Evolutionary conservation across 1,140 invertebrate genomes (phyloP).

Genomic region (Diploscapter pachys): DNA sequence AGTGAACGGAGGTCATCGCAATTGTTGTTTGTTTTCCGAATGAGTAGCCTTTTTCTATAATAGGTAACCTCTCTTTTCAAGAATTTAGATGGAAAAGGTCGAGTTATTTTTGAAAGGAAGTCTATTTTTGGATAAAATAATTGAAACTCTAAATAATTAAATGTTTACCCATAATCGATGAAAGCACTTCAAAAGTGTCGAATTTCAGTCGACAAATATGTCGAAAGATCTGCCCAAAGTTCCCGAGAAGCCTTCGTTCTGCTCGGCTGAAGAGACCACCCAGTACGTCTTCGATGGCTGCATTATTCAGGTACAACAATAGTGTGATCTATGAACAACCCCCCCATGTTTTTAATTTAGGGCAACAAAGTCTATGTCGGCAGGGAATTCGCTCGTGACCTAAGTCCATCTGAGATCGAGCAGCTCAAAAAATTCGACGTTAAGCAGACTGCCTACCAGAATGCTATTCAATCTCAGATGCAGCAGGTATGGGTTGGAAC

Average conservation of each 20-base stretch:
- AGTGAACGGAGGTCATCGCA: too few relatives aligned
- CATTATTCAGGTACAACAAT: constrained; percentile 37
- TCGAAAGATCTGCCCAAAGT: constrained; percentile 31
- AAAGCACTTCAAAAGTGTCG: constrained; percentile 7
- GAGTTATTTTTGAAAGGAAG: neutral
- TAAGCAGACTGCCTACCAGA: constrained; percentile 39
- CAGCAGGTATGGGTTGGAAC: constrained; percentile 10
- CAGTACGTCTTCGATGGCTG: constrained; percentile 54
- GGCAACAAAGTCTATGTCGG: constrained; percentile 55
- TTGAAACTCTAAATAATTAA: neutral
- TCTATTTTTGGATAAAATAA: neutral
- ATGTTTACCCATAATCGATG: constrained; percentile 17
- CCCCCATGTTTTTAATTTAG: constrained; percentile 19
- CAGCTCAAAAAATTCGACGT: constrained; percentile 44
- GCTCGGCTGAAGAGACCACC: constrained; percentile 52
- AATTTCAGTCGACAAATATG: neutral
- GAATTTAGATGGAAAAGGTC: neutral
- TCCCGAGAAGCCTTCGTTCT: constrained; percentile 44
- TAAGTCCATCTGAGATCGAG: constrained; percentile 44
- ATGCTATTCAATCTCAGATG: constrained; percentile 30
- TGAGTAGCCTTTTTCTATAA: too few relatives aligned
- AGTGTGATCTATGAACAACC: neutral
- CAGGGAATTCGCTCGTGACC: constrained; percentile 48
- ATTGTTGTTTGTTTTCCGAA: too few relatives aligned
- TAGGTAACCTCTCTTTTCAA: neutral